A percentile compares a stretch with the other conserved stretches of the same genome.
Evolutionary conservation across 2,888 invertebrate genomes (phyloP).

Genomic region (Bugula neritina): DNA sequence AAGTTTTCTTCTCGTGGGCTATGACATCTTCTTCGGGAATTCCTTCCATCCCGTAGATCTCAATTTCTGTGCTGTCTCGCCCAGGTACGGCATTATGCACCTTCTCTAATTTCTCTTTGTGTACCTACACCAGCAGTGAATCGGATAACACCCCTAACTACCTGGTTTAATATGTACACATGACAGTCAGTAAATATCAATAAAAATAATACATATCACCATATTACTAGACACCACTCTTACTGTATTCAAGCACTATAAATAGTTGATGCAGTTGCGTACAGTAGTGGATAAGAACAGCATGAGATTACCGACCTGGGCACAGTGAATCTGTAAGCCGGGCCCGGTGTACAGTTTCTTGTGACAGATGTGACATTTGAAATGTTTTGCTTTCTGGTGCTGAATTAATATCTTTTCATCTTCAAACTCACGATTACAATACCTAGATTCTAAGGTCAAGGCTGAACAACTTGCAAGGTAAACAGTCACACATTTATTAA

Average conservation of each 20-base stretch:
- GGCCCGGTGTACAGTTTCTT: conserved; percentile 98
- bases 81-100: conserved; percentile 97
- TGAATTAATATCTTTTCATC: conserved; percentile 99
- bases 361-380: conserved; percentile 99
- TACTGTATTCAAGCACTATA: too few relatives aligned
- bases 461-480: conserved; percentile 20
- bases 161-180: too few relatives aligned
- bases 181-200: too few relatives aligned
- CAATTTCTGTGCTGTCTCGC: conserved; percentile 95
- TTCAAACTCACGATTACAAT: conserved; percentile 98
- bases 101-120: conserved; percentile 99
- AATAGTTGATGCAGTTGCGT: too few relatives aligned
- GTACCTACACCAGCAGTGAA: conserved; percentile 69
- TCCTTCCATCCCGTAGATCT: conserved; percentile 99
- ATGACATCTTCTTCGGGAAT: conserved; percentile 90
- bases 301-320: conserved; percentile 86
- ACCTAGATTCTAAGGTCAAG: conserved; percentile 63
- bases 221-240: too few relatives aligned
- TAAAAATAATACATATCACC: too few relatives aligned
- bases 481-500: too few relatives aligned
- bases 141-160: too few relatives aligned
- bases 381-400: conserved; percentile 99
- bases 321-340: conserved; percentile 96
- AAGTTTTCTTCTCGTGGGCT: conserved; percentile 83
- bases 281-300: too few relatives aligned